Evolutionary conservation across 1,140 invertebrate species (phyloP).

Genomic region (Trialeurodes vaporariorum): DNA sequence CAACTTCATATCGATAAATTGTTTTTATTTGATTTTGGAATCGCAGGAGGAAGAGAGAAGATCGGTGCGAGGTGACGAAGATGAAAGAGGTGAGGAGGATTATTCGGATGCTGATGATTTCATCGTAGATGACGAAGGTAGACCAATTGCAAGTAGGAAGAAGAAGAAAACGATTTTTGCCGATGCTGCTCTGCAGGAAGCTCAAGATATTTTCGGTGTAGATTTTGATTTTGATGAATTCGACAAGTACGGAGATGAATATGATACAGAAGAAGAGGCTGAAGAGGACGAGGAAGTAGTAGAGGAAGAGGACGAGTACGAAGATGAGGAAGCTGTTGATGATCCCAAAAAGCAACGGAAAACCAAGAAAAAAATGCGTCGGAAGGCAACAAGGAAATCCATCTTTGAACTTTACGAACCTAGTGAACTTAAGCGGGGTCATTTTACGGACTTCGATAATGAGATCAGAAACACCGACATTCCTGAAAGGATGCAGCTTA

Average conservation of each 20-base stretch:
- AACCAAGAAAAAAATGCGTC: constrained; percentile 58
- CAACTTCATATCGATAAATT: too few relatives aligned
- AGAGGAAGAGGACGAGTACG: constrained; percentile 48
- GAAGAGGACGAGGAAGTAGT: constrained; percentile 63
- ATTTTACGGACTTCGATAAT: constrained; percentile 90
- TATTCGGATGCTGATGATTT: constrained; percentile 89
- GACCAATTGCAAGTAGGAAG: constrained; percentile 74
- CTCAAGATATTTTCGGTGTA: constrained; percentile 98
- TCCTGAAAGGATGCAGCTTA: constrained; percentile 83
- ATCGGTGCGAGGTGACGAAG: constrained; percentile 52
- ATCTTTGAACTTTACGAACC: constrained; percentile 97
- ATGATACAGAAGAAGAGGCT: constrained; percentile 67
- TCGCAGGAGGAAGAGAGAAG: constrained; percentile 70
- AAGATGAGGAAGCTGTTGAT: constrained; percentile 15
- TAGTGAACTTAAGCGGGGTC: constrained; percentile 88
- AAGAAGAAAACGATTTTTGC: constrained; percentile 83
- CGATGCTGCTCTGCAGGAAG: constrained; percentile 90
- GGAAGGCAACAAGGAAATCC: constrained; percentile 72
- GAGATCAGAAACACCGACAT: constrained; percentile 78
- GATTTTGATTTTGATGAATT: constrained; percentile 98
- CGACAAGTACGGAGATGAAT: constrained; percentile 74
- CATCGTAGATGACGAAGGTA: constrained; percentile 92
- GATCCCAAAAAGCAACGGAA: constrained; percentile 25
- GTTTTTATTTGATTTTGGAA: too few relatives aligned
- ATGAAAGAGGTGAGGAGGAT: constrained; percentile 53